Percentiles rank a stretch among this genome's conserved stretches.
phyloP scores from a whole-genome alignment of 2,113 vertebrate genomes.

The Thryonomys swinderianus region DNA sequence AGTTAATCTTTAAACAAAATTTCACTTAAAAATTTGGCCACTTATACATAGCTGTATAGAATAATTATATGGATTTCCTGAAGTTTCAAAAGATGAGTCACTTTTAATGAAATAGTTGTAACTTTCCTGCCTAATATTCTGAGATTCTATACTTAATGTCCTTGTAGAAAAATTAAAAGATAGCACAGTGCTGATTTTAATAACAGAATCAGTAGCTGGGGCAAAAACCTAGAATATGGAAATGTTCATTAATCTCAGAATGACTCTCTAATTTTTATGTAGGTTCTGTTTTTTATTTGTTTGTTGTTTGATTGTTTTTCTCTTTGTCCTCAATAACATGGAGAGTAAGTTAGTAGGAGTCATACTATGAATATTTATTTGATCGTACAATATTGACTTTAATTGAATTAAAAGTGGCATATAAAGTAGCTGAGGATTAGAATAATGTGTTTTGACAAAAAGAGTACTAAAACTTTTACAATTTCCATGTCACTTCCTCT shows the following conservation, averaged over 20 bases:
- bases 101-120: not conserved
- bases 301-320: not conserved
- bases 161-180: not conserved
- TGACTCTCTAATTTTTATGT: not conserved
- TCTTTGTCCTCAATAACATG: not conserved
- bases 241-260: not conserved
- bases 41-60: not conserved
- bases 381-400: not conserved
- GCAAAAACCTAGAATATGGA: not conserved
- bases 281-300: not conserved
- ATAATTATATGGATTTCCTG: not conserved
- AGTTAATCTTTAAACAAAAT: not conserved
- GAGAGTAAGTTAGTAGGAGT: not conserved
- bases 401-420: not conserved
- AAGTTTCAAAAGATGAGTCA: not conserved
- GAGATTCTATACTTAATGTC: not conserved
- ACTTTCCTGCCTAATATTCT: not conserved
- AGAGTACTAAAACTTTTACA: not conserved
- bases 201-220: not conserved
- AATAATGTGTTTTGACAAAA: not conserved
- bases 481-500: not conserved
- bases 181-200: not conserved
- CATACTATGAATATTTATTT: not conserved
- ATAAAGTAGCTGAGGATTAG: not conserved
- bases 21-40: not conserved